phyloP scores from a whole-genome alignment of 2,888 invertebrate genomes.

The Drosophila vallismaia region DNA sequence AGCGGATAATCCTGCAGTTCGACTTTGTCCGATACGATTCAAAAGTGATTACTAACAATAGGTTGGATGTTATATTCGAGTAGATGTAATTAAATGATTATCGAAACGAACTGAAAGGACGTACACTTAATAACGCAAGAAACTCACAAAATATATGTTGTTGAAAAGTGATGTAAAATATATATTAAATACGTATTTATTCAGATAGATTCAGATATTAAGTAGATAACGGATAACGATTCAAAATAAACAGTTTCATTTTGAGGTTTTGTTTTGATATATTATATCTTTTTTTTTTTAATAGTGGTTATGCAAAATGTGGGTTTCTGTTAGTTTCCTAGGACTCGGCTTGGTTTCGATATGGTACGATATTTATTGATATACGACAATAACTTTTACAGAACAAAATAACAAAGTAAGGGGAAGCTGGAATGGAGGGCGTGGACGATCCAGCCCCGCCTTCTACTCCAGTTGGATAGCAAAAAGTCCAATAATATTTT shows the following conservation, averaged over 20 bases:
- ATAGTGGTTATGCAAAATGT: conserved; percentile 47
- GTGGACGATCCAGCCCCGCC: conserved; percentile 16
- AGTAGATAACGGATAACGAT: conserved; percentile 48
- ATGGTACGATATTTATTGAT: conserved; percentile 54
- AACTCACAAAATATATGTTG: conserved; percentile 57
- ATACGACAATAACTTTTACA: conserved; percentile 62
- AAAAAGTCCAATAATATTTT: conserved; percentile 41
- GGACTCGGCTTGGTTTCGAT: conserved; percentile 54
- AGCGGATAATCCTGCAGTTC: conserved; percentile 3
- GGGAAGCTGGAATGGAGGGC: conserved; percentile 16
- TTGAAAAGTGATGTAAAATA: conserved; percentile 64
- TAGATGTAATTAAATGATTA: conserved; percentile 58
- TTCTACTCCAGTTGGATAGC: conserved; percentile 17
- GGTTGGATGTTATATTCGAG: conserved; percentile 42
- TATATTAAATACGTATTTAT: conserved; percentile 44
- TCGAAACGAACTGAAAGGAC: conserved; percentile 71
- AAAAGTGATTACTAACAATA: conserved; percentile 29
- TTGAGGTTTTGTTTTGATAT: conserved; percentile 40
- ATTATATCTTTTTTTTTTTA: conserved; percentile 28
- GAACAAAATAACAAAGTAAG: conserved; percentile 43
- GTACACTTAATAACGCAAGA: conserved; percentile 68
- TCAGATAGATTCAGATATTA: conserved; percentile 25
- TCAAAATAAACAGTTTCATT: conserved; percentile 54
- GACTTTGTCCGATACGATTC: conserved; percentile 11
- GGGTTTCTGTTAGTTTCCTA: conserved; percentile 62